Evolutionary conservation across 2,113 vertebrate species (phyloP), one percentile per base, ranked within the genome.

Genomic region (Chrysochloris asiatica): DNA sequence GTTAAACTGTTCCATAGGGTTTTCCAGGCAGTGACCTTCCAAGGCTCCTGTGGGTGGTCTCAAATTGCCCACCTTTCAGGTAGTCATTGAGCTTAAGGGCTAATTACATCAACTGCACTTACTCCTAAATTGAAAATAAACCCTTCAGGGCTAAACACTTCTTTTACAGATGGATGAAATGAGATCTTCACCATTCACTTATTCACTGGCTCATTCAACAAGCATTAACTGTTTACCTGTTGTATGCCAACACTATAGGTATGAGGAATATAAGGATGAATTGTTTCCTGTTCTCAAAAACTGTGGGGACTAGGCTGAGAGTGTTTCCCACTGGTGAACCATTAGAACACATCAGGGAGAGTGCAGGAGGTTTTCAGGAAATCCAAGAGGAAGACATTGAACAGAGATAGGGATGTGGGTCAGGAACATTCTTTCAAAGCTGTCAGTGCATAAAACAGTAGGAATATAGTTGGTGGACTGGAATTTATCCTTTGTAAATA

Each of bases 331-430:
- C 19, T 30, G 26, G 16, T 6, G 22, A 30, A 9, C 19, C 33
- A 3, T 56, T 17, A 4, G 1, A 24, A 26, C 1, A 2, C 24
- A 3, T 36, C 38, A 2, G 8, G 17, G 45, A 7, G 13, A n/a
- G 2, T 21, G 38, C 22, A n/a, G 28, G 16, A 45, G 8, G 48
- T 4, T 73, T n/a, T 59, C 36, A 59, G 54, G 71, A 88, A 91
- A 48, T 2, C 3, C 21, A 8, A 24, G 30, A n/a, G 50, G 26
- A 52, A 50, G 16, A 56, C 16, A 41, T 45, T 30, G n/a, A n/a
- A n/a, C 8, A 4, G 3, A 52, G 22, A 24, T 21, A 10, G 61
- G 21, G 9, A 4, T 30, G 17, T 16, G 6, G 24, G 13, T 22
- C 21, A 21, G 30, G 43, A 21, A 38, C 43, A 50, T 22, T 59